Conservation (phyloP, 2,113 vertebrate species). For the Talpa occidentalis region DNA sequence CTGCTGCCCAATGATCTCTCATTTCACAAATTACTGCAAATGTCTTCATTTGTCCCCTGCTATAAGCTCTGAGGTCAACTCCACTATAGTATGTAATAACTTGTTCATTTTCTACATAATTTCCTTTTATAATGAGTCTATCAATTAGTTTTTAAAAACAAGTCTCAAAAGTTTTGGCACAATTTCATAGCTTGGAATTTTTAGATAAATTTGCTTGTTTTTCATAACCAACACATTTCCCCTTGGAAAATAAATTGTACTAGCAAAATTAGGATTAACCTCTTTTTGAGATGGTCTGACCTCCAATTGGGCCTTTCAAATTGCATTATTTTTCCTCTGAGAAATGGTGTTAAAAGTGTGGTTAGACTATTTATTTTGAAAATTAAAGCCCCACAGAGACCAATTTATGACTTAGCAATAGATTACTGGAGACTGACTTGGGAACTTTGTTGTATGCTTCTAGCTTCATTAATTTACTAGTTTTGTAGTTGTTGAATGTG, state of each 20-base stretch:
- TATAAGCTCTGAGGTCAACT: background rate
- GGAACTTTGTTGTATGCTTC: background rate
- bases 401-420: background rate
- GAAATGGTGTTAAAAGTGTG: conserved; percentile 23
- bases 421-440: background rate
- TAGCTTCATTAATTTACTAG: background rate
- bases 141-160: background rate
- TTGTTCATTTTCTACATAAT: background rate
- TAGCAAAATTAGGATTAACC: conserved; percentile 30
- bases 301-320: background rate
- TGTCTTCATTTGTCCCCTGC: background rate
- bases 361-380: background rate
- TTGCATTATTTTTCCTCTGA: background rate
- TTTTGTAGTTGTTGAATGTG: background rate
- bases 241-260: background rate
- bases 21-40: background rate
- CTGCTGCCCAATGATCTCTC: background rate
- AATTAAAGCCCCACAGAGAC: background rate
- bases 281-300: background rate
- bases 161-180: background rate
- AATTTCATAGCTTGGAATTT: background rate
- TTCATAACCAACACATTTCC: background rate
- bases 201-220: background rate
- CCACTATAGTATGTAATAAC: background rate
- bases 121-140: background rate